Conservation (phyloP, 2,113 vertebrate genomes). For the Microtus richardsoni region DNA sequence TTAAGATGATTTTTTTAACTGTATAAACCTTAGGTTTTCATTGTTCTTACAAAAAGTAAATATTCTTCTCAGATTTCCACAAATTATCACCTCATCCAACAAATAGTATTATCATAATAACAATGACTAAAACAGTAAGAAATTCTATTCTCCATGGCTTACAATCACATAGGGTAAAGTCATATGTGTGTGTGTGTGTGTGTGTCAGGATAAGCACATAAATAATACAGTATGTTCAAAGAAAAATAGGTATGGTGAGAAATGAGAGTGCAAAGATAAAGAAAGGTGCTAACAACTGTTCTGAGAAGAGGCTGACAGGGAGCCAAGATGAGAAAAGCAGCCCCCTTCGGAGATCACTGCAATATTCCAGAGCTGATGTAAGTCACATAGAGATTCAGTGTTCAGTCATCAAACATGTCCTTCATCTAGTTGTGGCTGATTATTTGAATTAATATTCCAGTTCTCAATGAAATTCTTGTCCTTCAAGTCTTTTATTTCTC, state of each 20-base stretch:
- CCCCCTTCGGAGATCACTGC: background rate
- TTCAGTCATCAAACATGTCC: background rate
- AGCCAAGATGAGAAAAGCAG: background rate
- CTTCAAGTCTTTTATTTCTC: background rate
- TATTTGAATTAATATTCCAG: background rate
- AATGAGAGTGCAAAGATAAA: background rate
- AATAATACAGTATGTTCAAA: background rate
- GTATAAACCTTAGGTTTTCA: background rate
- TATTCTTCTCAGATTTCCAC: conserved; percentile 32
- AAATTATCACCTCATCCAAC: background rate
- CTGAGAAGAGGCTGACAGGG: background rate
- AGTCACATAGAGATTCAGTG: background rate
- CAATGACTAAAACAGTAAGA: background rate
- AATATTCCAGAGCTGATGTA: background rate
- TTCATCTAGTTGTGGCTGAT: background rate
- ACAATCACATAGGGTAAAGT: background rate
- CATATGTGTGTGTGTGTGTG: background rate
- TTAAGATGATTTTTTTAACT: background rate
- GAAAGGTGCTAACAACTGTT: too few relatives aligned
- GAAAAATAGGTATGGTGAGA: background rate
- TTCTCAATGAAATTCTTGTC: background rate
- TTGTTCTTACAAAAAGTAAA: background rate
- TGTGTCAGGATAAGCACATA: background rate
- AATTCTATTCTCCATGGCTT: background rate
- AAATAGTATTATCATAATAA: background rate